phyloP scores from a whole-genome alignment of 2,888 invertebrate species.

The Eretmocerus hayati region DNA sequence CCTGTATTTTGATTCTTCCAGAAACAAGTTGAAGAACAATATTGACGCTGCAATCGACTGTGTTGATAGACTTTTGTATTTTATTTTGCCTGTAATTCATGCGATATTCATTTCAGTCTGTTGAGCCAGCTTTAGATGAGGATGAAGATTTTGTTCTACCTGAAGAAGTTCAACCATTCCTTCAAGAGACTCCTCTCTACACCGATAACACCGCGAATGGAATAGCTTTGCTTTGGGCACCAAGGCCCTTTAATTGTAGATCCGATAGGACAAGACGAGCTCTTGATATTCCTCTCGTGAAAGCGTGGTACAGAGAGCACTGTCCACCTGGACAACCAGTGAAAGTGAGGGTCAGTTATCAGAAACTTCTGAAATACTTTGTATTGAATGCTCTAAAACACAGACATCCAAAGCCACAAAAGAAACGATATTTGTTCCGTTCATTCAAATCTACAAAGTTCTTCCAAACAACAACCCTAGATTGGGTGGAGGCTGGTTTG shows the following conservation, averaged over 20 bases:
- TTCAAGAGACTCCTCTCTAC: conserved; percentile 92
- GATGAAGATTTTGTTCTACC: conserved; percentile 91
- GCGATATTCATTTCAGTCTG: conserved; percentile 49
- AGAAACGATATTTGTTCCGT: conserved; percentile 94
- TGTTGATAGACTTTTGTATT: no score
- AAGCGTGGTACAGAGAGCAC: conserved; percentile 94
- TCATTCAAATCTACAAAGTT: conserved; percentile 99
- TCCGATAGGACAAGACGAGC: conserved; percentile 89
- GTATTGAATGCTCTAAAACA: conserved; percentile 97
- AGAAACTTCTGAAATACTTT: conserved; percentile 96
- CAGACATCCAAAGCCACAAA: conserved; percentile 95
- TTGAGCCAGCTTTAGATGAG: conserved; percentile 86
- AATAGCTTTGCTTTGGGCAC: conserved; percentile 94
- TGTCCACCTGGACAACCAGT: conserved; percentile 95
- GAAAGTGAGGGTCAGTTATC: conserved; percentile 98
- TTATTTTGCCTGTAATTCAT: no score
- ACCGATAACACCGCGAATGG: conserved; percentile 99
- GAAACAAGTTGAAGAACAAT: no score
- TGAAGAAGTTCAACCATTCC: conserved; percentile 83
- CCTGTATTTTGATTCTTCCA: no score
- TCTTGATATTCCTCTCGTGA: conserved; percentile 94
- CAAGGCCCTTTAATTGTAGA: conserved; percentile 93
- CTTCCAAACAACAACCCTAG: conserved; percentile 98
- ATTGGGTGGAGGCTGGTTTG: conserved; percentile 99
- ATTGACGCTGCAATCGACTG: no score